phyloP scores from a whole-genome alignment of 2,797 vertebrate genomes.

The Salmo trutta region DNA sequence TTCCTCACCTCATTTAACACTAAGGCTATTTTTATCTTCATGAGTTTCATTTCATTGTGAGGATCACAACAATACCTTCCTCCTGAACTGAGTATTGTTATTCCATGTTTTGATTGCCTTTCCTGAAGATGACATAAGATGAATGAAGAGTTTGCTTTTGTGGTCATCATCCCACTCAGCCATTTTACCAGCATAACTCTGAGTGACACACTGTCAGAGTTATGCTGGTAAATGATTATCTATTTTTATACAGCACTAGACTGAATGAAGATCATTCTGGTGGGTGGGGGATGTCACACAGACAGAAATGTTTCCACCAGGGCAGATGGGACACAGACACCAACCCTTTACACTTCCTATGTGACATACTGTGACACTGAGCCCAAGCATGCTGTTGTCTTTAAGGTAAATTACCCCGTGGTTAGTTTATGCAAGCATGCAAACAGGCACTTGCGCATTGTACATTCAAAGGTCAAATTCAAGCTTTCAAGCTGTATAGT shows the following conservation, averaged over 20 bases:
- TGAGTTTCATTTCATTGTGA: neutral
- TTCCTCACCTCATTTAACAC: no score
- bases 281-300: slow-evolving; percentile 40
- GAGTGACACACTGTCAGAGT: neutral
- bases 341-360: slow-evolving; percentile 14
- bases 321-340: neutral
- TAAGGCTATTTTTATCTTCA: neutral
- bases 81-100: neutral
- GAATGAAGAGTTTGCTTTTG: neutral
- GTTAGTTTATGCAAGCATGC: neutral
- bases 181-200: neutral
- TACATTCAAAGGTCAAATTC: neutral
- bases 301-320: slow-evolving; percentile 11
- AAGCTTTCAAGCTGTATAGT: neutral
- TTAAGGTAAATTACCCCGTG: neutral
- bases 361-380: neutral
- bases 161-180: neutral
- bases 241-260: neutral
- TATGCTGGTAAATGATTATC: neutral
- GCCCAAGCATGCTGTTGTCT: neutral
- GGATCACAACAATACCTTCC: neutral
- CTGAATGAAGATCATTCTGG: slow-evolving; percentile 11
- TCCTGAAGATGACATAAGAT: neutral
- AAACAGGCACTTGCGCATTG: slow-evolving; percentile 30
- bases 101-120: neutral